Evolutionary conservation across 2,888 invertebrate species (phyloP).

Genomic region (Isotomurus palustris): DNA sequence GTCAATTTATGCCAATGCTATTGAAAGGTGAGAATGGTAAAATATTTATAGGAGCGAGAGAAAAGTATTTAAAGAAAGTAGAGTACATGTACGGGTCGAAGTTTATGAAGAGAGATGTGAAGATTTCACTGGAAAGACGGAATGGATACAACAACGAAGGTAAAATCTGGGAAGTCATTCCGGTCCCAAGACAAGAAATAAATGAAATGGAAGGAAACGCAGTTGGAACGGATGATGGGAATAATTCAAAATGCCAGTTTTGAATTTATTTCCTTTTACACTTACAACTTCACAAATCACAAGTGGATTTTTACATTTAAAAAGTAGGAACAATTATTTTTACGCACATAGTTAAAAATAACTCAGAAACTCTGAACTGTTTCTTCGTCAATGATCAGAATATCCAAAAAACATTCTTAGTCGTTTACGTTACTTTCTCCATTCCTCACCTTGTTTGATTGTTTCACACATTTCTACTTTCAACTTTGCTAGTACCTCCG

Average conservation of each 20-base stretch:
- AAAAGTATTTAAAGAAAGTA: conserved; percentile 7
- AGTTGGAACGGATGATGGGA: neutral
- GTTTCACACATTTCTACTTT: too few relatives aligned
- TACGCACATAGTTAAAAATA: too few relatives aligned
- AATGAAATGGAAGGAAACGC: neutral
- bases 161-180: conserved; percentile 19
- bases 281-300: too few relatives aligned
- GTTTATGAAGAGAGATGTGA: conserved; percentile 4
- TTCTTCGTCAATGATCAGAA: too few relatives aligned
- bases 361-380: too few relatives aligned
- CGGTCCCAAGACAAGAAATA: conserved; percentile 4
- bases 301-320: too few relatives aligned
- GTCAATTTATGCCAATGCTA: conserved; percentile 21
- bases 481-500: too few relatives aligned
- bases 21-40: conserved; percentile 5
- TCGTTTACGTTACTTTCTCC: too few relatives aligned
- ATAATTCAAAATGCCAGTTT: conserved; percentile 12
- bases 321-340: too few relatives aligned
- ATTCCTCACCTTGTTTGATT: too few relatives aligned
- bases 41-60: conserved; percentile 19
- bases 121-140: neutral
- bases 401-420: too few relatives aligned
- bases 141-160: conserved; percentile 8
- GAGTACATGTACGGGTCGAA: conserved; percentile 9
- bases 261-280: conserved; percentile 5